Evolutionary conservation across 2,113 vertebrate genomes (phyloP).

Genomic region (Cercocebus atys): DNA sequence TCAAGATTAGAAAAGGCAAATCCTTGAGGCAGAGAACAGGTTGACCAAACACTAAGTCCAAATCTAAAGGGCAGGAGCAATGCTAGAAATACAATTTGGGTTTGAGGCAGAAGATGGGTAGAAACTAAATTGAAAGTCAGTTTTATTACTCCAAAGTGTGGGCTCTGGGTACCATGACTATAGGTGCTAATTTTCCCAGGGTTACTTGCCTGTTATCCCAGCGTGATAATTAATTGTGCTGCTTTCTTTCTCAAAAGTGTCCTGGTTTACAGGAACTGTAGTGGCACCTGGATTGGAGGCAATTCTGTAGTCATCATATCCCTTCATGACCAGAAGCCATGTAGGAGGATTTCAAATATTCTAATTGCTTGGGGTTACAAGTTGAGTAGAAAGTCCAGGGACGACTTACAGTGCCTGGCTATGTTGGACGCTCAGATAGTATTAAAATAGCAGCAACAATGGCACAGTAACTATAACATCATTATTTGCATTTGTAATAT

Average conservation of each 20-base stretch:
- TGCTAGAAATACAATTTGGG: background rate
- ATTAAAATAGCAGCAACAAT: background rate
- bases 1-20: background rate
- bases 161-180: background rate
- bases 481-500: background rate
- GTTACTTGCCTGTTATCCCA: background rate
- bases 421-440: background rate
- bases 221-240: background rate
- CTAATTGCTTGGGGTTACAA: background rate
- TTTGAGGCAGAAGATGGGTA: background rate
- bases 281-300: background rate
- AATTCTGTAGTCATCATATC: background rate
- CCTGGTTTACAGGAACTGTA: background rate
- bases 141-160: background rate
- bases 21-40: background rate
- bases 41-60: background rate
- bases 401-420: background rate
- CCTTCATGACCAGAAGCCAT: background rate
- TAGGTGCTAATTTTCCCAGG: background rate
- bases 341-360: background rate
- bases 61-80: background rate
- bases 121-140: background rate
- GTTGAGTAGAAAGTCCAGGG: background rate
- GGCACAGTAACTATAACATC: background rate
- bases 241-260: background rate